These are phyloP conservation scores for Nothocercus julius DNA, from an alignment of 2,113 vertebrate species.

Conservation along the genomic window DNA sequence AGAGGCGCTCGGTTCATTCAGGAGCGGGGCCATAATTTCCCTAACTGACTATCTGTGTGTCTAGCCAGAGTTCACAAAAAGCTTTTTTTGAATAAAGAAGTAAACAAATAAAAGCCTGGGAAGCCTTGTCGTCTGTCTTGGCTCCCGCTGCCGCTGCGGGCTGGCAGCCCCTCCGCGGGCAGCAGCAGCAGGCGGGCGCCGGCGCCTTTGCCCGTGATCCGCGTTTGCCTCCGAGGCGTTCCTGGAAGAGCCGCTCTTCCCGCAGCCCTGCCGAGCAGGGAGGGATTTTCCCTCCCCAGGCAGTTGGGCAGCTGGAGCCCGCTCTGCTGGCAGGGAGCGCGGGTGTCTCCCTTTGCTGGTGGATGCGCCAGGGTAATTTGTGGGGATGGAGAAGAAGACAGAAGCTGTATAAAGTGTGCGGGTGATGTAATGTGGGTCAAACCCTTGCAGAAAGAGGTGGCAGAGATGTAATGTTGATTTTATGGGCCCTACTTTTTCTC, in stretches of 20 bases:
- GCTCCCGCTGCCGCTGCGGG: not conserved
- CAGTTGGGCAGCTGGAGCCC: not conserved
- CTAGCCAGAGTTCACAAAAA: not conserved
- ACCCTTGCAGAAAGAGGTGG: slow-evolving; percentile 15
- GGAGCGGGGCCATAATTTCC: not conserved
- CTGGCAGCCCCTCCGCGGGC: not conserved
- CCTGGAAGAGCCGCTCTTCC: not conserved
- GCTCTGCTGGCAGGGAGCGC: not conserved
- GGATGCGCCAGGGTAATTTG: not conserved
- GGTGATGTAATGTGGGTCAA: slow-evolving; percentile 35
- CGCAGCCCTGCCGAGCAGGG: not conserved
- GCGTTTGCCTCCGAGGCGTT: not conserved
- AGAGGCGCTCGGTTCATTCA: not conserved
- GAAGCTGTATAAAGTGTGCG: not conserved
- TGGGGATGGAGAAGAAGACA: slow-evolving; percentile 6
- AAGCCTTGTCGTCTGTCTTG: not conserved
- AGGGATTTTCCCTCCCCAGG: not conserved
- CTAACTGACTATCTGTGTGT: not conserved
- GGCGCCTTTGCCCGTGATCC: not conserved
- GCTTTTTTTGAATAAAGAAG: not conserved
- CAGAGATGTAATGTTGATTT: slow-evolving; percentile 49
- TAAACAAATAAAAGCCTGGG: not conserved
- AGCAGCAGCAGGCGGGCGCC: not conserved
- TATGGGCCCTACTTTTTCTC: not conserved
- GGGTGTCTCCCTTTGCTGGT: not conserved